Base-by-base conservation (phyloP, 2,113 vertebrate genomes). In the Rynchops niger region DNA sequence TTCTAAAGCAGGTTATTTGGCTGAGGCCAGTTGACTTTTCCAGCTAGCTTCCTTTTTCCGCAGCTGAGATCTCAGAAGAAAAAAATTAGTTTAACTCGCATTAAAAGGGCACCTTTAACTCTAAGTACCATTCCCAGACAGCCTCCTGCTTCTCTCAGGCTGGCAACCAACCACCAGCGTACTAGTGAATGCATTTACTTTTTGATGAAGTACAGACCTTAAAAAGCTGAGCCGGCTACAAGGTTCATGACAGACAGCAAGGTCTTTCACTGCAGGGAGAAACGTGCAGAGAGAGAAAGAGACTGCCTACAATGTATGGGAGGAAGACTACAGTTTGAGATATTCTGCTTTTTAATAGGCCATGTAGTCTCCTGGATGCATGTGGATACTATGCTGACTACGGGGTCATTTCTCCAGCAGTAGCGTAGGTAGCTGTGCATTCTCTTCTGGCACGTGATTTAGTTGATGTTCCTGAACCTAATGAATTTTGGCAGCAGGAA, bases 381-480 rank as follows among this genome's bases (percentile, higher is more conserved):
- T 3, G 1, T 43, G 65, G 62, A 10, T 61, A 36, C 52, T 45
- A 15, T 22, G 16, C 23, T 32, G 53, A n/a, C 29, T 66, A 17
- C 8, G 70, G 23, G 62, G 63, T 73, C 45, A 20, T 3, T 2
- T 86, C 86, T 91, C 34, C 89, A 91, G 70, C 53, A 50, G 4
- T 6, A 22, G 17, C 5, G 21, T 30, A 87, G 77, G 62, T 58
- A 87, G 58, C 43, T 72, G 10, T 49, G 76, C 49, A 29, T 34
- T 76, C 49, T 38, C 73, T 82, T 72, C 50, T 59, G 69, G 50
- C n/a, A 71, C 26, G 27, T 4, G 6, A 82, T 93, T 96, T 93
- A 85, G 84, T 26, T 82, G 81, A 82, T 77, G 66, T 15, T 94
- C 50, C 78, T 94, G 78, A 96, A 77, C 78, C 78, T 96, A 95